Percentiles rank a stretch among this genome's conserved stretches.
Evolutionary conservation across 2,113 vertebrate species (phyloP).

Genomic region (Embiotoca jacksoni): DNA sequence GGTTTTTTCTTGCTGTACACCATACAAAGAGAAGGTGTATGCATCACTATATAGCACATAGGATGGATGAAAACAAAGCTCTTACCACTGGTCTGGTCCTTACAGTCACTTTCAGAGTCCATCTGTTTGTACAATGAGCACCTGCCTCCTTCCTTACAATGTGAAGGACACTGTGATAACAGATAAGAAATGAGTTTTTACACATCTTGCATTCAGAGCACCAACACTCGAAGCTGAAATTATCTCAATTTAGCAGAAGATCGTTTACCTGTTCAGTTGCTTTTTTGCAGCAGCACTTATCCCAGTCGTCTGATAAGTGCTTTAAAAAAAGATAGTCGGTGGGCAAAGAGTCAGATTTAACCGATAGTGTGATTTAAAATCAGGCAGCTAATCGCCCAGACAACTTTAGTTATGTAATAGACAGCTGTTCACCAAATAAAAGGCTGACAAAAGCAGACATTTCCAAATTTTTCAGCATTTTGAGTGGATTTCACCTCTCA

Average conservation of each 20-base stretch:
- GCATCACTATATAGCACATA: background rate
- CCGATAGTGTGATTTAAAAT: constrained; percentile 10
- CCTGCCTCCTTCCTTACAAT: background rate
- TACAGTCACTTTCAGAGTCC: background rate
- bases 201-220: background rate
- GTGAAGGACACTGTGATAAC: background rate
- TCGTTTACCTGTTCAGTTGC: constrained; percentile 1
- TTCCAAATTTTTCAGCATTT: background rate
- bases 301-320: constrained; percentile 13
- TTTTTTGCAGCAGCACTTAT: constrained; percentile 4
- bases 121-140: background rate
- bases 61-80: constrained; percentile 22
- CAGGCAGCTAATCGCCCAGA: no score
- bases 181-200: background rate
- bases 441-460: no score
- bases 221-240: constrained; percentile 28
- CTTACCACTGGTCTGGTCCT: background rate
- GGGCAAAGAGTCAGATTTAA: constrained; percentile 6
- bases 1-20: background rate
- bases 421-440: no score
- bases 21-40: no score
- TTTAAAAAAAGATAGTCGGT: constrained; percentile 9
- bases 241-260: constrained; percentile 18
- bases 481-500: constrained; percentile 28
- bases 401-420: no score